phyloP scores from a whole-genome alignment of 2,888 invertebrate genomes.

The Tubiluchus corallicola region DNA sequence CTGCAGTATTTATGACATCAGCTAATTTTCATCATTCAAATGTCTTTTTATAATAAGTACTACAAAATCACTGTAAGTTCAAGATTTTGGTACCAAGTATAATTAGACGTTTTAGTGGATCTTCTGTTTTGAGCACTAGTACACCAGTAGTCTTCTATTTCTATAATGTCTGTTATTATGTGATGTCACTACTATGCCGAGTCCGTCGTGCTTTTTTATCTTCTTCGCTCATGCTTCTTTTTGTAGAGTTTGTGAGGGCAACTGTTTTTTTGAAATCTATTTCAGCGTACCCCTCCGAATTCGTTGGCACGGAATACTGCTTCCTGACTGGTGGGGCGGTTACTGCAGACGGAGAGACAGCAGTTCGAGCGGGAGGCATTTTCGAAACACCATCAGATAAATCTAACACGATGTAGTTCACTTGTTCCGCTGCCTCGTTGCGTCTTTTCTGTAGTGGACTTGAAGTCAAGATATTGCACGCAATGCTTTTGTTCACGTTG shows the following conservation, averaged over 20 bases:
- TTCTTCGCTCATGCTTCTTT: constrained; percentile 45
- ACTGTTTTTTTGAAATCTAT: constrained; percentile 88
- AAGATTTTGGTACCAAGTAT: no score
- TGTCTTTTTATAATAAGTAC: no score
- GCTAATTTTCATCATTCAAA: no score
- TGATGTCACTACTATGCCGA: constrained; percentile 61
- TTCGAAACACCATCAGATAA: constrained; percentile 29
- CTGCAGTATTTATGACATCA: no score
- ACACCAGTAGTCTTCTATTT: no score
- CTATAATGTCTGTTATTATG: no score
- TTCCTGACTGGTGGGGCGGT: not conserved
- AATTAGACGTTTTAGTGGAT: no score
- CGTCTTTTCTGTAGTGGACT: constrained; percentile 5
- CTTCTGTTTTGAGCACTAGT: no score
- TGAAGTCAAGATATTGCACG: constrained; percentile 10
- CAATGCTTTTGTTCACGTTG: constrained; percentile 10
- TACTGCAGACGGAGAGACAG: not conserved
- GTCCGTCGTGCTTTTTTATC: constrained; percentile 46
- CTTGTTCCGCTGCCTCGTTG: constrained; percentile 9
- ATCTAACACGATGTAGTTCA: constrained; percentile 63
- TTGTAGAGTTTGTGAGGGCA: constrained; percentile 61
- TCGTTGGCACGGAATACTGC: constrained; percentile 9
- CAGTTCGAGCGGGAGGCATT: not conserved
- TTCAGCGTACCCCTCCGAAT: constrained; percentile 49
- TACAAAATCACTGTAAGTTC: no score